Evolutionary conservation across 1,140 invertebrate genomes (phyloP).

Genomic region (Neodiprion fabricii): DNA sequence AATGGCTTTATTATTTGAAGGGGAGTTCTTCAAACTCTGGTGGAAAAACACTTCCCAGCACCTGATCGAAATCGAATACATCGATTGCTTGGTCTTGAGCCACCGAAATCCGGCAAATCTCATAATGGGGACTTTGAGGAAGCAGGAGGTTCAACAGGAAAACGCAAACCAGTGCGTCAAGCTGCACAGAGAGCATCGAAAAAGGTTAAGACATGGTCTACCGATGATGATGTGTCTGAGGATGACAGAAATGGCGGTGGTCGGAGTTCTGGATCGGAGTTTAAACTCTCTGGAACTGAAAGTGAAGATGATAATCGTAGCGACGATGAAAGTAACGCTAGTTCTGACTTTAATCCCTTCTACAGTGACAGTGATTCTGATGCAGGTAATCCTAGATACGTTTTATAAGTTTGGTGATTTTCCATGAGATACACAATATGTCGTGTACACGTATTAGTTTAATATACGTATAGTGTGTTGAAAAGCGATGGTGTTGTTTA

Average conservation of each 20-base stretch:
- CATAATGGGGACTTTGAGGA: conserved; percentile 53
- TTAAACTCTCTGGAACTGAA: conserved; percentile 66
- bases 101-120: conserved; percentile 48
- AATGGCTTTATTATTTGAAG: conserved; percentile 52
- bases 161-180: conserved; percentile 73
- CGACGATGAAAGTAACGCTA: conserved; percentile 72
- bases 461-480: conserved; percentile 8
- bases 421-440: conserved; percentile 7
- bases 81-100: conserved; percentile 79
- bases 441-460: background rate
- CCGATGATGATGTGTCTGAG: conserved; percentile 67
- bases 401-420: conserved; percentile 21
- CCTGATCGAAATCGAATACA: conserved; percentile 88
- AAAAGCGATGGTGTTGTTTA: conserved; percentile 14
- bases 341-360: conserved; percentile 90
- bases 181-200: conserved; percentile 75
- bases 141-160: conserved; percentile 61
- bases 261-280: conserved; percentile 67
- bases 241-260: conserved; percentile 65
- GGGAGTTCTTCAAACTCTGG: conserved; percentile 92
- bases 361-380: conserved; percentile 83
- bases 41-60: conserved; percentile 97
- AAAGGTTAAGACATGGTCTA: conserved; percentile 69
- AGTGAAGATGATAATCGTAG: conserved; percentile 66
- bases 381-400: conserved; percentile 64